Percentiles rank a stretch among this genome's conserved stretches.
phyloP scores from a whole-genome alignment of 2,113 vertebrate species.

The Mohoua ochrocephala region DNA sequence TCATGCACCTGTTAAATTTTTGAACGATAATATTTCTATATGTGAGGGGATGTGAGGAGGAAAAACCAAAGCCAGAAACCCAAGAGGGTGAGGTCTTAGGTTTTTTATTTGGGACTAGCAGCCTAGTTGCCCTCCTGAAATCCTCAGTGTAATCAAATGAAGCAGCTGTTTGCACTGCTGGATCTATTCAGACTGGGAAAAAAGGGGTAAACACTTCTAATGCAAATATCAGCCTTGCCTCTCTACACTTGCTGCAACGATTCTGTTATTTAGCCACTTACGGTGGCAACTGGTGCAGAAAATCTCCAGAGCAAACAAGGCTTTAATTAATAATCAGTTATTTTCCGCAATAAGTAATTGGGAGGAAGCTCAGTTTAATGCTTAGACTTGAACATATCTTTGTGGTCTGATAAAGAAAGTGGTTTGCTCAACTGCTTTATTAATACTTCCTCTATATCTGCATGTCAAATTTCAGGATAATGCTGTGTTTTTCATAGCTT shows the following conservation, averaged over 20 bases:
- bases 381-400: background rate
- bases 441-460: conserved; percentile 1
- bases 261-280: conserved; percentile 56
- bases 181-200: conserved; percentile 42
- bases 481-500: background rate
- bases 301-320: conserved; percentile 53
- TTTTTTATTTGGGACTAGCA: conserved; percentile 6
- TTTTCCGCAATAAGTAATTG: conserved; percentile 16
- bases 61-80: background rate
- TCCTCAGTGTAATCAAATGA: conserved; percentile 37
- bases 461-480: conserved; percentile 26
- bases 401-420: conserved; percentile 6
- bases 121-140: background rate
- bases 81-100: background rate
- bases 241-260: conserved; percentile 39
- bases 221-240: conserved; percentile 52
- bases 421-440: conserved; percentile 22
- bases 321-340: conserved; percentile 61
- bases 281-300: conserved; percentile 35
- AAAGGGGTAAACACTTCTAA: conserved; percentile 56
- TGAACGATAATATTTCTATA: conserved; percentile 10
- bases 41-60: background rate
- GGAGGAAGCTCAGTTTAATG: conserved; percentile 16
- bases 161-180: conserved; percentile 55
- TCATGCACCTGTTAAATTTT: conserved; percentile 56